Percentiles rank a stretch among this genome's conserved stretches.
Evolutionary conservation across 2,113 vertebrate genomes (phyloP).

Genomic region (Ctenodactylus gundi): DNA sequence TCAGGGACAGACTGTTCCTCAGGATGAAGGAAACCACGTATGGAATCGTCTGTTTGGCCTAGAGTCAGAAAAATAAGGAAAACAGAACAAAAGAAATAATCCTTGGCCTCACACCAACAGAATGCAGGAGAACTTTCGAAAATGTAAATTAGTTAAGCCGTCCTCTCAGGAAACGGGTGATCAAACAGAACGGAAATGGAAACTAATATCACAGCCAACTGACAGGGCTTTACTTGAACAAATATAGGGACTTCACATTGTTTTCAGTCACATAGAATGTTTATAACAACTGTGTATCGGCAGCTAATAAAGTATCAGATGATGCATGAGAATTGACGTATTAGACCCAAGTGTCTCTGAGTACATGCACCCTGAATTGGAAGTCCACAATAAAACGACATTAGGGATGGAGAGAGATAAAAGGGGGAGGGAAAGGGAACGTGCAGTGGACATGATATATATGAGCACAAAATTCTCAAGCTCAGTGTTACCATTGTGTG

Average conservation of each 20-base stretch:
- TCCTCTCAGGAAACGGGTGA: neutral
- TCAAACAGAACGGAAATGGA: too few relatives aligned
- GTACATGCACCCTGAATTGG: neutral
- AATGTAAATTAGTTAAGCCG: too few relatives aligned
- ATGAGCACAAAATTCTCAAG: too few relatives aligned
- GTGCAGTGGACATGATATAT: too few relatives aligned
- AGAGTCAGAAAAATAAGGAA: neutral
- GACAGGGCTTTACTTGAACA: too few relatives aligned
- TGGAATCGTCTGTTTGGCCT: neutral
- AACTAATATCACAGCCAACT: too few relatives aligned
- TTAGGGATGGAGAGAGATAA: neutral
- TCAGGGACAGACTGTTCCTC: neutral
- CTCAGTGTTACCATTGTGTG: too few relatives aligned
- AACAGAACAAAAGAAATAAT: neutral
- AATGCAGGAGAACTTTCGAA: neutral
- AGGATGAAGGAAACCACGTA: neutral
- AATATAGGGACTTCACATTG: neutral
- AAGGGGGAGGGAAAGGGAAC: too few relatives aligned
- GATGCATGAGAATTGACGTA: neutral
- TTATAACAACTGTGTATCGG: neutral
- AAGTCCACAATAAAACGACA: neutral
- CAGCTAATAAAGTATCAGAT: too few relatives aligned
- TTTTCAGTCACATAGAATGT: neutral
- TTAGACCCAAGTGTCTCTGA: neutral
- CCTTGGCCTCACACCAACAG: neutral